Evolutionary conservation across 2,888 invertebrate species (phyloP).

Genomic region (Tachina grossa): DNA sequence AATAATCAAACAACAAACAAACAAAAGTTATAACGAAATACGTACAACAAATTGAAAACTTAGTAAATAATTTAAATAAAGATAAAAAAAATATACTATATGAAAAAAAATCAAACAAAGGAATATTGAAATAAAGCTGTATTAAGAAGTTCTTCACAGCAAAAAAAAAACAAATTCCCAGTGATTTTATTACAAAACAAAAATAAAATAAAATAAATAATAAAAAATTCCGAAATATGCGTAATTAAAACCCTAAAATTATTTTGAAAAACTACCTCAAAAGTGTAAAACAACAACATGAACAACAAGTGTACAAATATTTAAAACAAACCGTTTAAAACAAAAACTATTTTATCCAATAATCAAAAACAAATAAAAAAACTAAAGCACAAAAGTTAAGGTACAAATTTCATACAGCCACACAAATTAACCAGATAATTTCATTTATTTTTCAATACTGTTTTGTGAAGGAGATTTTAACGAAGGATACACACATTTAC

Average conservation of each 20-base stretch:
- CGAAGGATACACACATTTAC: constrained; percentile 71
- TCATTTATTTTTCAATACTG: constrained; percentile 66
- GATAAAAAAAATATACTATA: not conserved
- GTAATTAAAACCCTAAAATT: constrained; percentile 68
- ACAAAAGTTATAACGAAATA: constrained; percentile 62
- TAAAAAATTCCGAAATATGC: constrained; percentile 43
- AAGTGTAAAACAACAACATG: constrained; percentile 71
- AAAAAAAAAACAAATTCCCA: constrained; percentile 48
- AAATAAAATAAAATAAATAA: constrained; percentile 17
- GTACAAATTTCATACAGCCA: constrained; percentile 69
- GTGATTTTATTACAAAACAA: constrained; percentile 54
- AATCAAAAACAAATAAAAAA: constrained; percentile 51
- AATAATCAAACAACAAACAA: constrained; percentile 59
- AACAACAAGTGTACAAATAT: constrained; percentile 74
- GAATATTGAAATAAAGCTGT: constrained; percentile 40
- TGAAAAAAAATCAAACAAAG: too few species aligned
- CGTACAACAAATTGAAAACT: constrained; percentile 48
- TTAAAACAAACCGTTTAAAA: constrained; percentile 47
- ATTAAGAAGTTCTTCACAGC: constrained; percentile 20
- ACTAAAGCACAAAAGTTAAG: constrained; percentile 72
- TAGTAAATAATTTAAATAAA: constrained; percentile 23
- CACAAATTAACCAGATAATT: constrained; percentile 65
- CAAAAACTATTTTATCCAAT: constrained; percentile 61
- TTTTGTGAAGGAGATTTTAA: constrained; percentile 52
- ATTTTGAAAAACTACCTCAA: constrained; percentile 74